Conservation (phyloP, 1,140 invertebrate species). For the Drosophila punjabiensis region DNA sequence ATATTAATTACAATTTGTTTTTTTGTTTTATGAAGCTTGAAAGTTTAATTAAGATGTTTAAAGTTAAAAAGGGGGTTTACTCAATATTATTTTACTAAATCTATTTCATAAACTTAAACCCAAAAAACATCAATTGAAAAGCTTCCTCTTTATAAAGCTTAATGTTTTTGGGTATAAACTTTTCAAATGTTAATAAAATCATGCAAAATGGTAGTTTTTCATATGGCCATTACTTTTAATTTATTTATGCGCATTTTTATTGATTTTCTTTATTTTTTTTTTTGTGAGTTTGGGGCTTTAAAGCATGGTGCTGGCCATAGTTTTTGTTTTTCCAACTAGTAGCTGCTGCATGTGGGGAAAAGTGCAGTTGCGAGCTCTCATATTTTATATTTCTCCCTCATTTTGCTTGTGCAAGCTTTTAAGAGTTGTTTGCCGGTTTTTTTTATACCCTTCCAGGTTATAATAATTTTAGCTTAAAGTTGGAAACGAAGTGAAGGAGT, state of each 20-base stretch:
- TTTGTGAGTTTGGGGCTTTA: not conserved
- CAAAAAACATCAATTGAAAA: not conserved
- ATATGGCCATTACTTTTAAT: constrained; percentile 39
- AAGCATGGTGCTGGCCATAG: not conserved
- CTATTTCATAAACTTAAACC: not conserved
- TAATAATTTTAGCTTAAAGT: not conserved
- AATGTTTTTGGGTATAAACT: not conserved
- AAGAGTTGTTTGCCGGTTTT: constrained; percentile 59
- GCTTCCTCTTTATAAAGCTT: not conserved
- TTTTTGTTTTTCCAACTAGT: constrained; percentile 25
- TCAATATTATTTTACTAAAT: too few species aligned
- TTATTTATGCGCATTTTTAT: constrained; percentile 42
- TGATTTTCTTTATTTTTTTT: constrained; percentile 16
- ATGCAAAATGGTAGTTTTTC: constrained; percentile 6
- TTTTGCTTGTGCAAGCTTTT: constrained; percentile 65
- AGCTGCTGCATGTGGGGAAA: constrained; percentile 7
- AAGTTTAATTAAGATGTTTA: not conserved
- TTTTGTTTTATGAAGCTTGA: too few species aligned
- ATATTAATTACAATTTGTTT: not conserved
- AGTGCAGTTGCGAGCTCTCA: constrained; percentile 29
- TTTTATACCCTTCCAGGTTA: not conserved
- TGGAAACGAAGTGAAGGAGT: not conserved
- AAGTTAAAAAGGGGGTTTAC: not conserved
- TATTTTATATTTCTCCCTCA: constrained; percentile 41
- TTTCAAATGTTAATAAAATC: constrained; percentile 20